phyloP scores from a whole-genome alignment of 1,140 invertebrate genomes.

The Aporrectodea caliginosa region DNA sequence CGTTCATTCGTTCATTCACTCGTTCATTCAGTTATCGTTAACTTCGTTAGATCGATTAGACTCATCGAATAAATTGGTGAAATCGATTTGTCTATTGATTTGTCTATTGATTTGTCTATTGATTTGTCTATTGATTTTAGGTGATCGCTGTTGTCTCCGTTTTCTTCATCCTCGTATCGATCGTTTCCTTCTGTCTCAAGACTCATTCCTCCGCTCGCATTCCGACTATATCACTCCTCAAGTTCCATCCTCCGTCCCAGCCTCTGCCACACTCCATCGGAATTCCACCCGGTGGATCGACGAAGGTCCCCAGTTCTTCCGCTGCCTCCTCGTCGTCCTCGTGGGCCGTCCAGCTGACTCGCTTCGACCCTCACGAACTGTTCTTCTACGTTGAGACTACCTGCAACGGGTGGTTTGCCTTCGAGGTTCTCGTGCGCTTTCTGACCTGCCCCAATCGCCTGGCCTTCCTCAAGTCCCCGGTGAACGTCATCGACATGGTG shows the following conservation, averaged over 20 bases:
- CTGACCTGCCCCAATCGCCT: neutral
- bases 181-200: slow-evolving; percentile 45
- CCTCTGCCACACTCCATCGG: neutral
- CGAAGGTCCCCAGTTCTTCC: slow-evolving; percentile 40
- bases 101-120: no score
- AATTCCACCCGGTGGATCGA: slow-evolving; percentile 36
- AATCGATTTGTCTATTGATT: no score
- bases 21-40: no score
- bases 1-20: no score
- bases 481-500: neutral
- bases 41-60: no score
- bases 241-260: neutral
- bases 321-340: slow-evolving; percentile 56
- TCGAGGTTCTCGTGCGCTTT: neutral
- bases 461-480: neutral
- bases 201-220: slow-evolving; percentile 30
- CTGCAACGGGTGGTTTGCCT: slow-evolving; percentile 28
- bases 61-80: no score
- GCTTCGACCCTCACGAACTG: neutral
- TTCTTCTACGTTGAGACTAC: slow-evolving; percentile 46
- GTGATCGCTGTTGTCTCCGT: slow-evolving; percentile 92
- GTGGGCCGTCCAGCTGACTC: slow-evolving; percentile 49
- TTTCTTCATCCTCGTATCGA: slow-evolving; percentile 67
- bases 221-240: neutral
- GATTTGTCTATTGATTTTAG: slow-evolving; percentile 62